A percentile compares a stretch with the other conserved stretches of the same genome.
These are phyloP conservation scores for Hypsopygia costalis DNA, from an alignment of 2,888 invertebrate species.

Conservation along the genomic window DNA sequence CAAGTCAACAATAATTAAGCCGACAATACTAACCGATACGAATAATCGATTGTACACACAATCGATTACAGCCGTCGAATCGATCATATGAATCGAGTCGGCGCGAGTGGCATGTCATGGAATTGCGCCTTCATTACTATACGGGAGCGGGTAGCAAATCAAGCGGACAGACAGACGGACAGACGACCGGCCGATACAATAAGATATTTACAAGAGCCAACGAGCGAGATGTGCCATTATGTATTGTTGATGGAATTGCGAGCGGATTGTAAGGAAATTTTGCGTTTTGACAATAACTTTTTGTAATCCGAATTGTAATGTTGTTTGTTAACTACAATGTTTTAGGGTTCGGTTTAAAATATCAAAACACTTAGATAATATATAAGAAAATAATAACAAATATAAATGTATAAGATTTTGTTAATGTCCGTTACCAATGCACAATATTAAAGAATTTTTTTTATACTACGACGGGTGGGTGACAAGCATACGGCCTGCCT, in stretches of 20 bases:
- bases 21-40: slow-evolving; percentile 11
- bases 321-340: too few species aligned
- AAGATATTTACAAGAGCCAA: slow-evolving; percentile 62
- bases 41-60: slow-evolving; percentile 48
- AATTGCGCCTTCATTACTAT: background rate
- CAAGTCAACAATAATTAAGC: slow-evolving; percentile 7
- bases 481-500: too few species aligned
- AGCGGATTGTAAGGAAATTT: slow-evolving; percentile 16
- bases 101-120: slow-evolving; percentile 47
- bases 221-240: slow-evolving; percentile 32
- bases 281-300: background rate
- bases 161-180: slow-evolving; percentile 56
- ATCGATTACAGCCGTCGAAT: slow-evolving; percentile 53
- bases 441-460: too few species aligned
- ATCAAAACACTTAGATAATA: too few species aligned
- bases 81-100: slow-evolving; percentile 45
- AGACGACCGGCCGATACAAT: slow-evolving; percentile 57
- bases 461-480: too few species aligned
- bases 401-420: too few species aligned
- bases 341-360: too few species aligned
- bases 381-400: too few species aligned
- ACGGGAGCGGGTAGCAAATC: slow-evolving; percentile 37
- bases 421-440: too few species aligned
- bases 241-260: slow-evolving; percentile 13
- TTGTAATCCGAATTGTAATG: background rate